Conservation (phyloP, 2,888 invertebrate genomes). For the Melanotus villosus region DNA sequence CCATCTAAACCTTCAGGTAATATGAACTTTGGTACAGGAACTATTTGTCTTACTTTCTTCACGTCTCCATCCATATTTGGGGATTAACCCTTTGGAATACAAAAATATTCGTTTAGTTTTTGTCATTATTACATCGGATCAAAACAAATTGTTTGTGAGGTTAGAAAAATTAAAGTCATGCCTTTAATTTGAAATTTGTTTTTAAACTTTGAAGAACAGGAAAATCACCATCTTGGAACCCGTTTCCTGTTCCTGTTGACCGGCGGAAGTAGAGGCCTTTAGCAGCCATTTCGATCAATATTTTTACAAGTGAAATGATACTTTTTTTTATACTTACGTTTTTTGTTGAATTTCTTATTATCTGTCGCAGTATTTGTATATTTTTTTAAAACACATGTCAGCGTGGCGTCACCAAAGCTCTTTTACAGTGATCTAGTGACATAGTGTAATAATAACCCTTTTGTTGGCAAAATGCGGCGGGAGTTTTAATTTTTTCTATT, state of each 20-base stretch:
- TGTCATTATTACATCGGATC: not conserved
- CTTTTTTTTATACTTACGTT: conserved; percentile 44
- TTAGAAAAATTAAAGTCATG: conserved; percentile 14
- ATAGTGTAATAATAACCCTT: not conserved
- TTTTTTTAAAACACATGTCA: conserved; percentile 47
- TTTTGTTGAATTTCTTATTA: conserved; percentile 33
- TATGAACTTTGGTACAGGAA: conserved; percentile 51
- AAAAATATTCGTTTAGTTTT: conserved; percentile 24
- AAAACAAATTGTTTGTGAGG: conserved; percentile 15
- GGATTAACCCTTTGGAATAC: conserved; percentile 40
- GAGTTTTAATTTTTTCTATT: not conserved
- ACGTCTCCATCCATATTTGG: conserved; percentile 43
- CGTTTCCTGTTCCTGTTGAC: conserved; percentile 77
- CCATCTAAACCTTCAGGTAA: conserved; percentile 46
- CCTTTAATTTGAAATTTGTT: conserved; percentile 42
- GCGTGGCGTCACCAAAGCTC: conserved; percentile 47
- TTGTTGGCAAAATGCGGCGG: conserved; percentile 30
- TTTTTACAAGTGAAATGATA: conserved; percentile 42
- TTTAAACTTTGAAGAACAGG: conserved; percentile 59
- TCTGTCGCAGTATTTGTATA: conserved; percentile 40
- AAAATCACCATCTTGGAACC: conserved; percentile 70
- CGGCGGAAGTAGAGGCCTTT: conserved; percentile 65
- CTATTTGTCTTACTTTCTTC: conserved; percentile 28
- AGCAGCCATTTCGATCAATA: conserved; percentile 60
- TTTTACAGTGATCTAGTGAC: conserved; percentile 37